Conservation (phyloP, 2,888 invertebrate species). For the Heliconius ethilla region DNA sequence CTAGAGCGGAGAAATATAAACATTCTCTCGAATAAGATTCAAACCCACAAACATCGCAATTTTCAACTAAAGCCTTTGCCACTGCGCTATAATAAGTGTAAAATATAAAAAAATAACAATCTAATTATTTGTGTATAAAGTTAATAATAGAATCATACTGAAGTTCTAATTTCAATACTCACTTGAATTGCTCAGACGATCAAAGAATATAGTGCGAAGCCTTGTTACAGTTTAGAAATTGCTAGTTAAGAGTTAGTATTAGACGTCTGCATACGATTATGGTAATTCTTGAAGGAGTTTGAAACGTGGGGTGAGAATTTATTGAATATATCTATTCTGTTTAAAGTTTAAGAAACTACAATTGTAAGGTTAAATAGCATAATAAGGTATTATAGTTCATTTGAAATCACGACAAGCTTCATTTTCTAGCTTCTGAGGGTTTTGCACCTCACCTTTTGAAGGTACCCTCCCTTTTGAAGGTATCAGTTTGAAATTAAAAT, state of each 20-base stretch:
- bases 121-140: not conserved
- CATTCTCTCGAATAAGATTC: too few relatives aligned
- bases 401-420: not conserved
- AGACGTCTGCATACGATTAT: constrained; percentile 58
- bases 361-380: not conserved
- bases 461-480: too few relatives aligned
- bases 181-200: constrained; percentile 30
- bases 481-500: too few relatives aligned
- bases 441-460: too few relatives aligned
- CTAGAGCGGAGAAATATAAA: too few relatives aligned
- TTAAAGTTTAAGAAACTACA: constrained; percentile 8
- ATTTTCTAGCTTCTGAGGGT: too few relatives aligned
- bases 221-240: constrained; percentile 62
- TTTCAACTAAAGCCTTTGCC: too few relatives aligned
- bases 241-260: constrained; percentile 53
- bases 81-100: not conserved
- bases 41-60: too few relatives aligned
- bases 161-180: constrained; percentile 22
- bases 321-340: constrained; percentile 32
- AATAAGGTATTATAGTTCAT: not conserved
- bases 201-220: constrained; percentile 49
- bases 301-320: constrained; percentile 32
- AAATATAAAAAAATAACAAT: not conserved
- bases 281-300: constrained; percentile 54
- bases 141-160: not conserved